Percentiles rank a stretch among this genome's conserved stretches.
These are phyloP conservation scores for Lasioglossum morio DNA, from an alignment of 2,888 invertebrate genomes.

Conservation along the genomic window DNA sequence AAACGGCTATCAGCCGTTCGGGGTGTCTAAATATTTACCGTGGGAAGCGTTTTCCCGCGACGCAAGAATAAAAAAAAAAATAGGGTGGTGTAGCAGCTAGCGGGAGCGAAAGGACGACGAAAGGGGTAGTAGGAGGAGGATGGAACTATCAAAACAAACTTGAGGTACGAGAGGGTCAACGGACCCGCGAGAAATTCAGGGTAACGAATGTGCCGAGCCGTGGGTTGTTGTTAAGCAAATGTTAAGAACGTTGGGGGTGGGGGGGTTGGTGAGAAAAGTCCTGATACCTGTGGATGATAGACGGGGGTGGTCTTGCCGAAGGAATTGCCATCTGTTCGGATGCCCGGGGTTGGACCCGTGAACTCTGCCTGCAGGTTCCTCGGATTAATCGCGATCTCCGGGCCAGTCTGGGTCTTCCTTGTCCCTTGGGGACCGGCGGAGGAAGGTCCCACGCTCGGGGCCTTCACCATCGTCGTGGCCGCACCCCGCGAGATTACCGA, in stretches of 20 bases:
- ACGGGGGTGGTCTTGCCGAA: slow-evolving; percentile 58
- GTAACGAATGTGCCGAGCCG: neutral
- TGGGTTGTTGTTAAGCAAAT: neutral
- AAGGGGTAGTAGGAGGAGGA: neutral
- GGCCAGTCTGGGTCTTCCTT: slow-evolving; percentile 70
- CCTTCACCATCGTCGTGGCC: slow-evolving; percentile 77
- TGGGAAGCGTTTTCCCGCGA: neutral
- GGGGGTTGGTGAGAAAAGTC: neutral
- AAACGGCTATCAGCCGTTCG: neutral
- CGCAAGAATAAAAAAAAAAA: neutral
- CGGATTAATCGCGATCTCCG: slow-evolving; percentile 81
- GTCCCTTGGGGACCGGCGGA: slow-evolving; percentile 59
- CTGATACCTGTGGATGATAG: slow-evolving; percentile 71
- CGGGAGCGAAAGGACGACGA: neutral
- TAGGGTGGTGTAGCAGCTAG: too few species aligned
- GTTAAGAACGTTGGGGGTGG: neutral
- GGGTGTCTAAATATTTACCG: slow-evolving; percentile 6
- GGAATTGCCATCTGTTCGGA: slow-evolving; percentile 58
- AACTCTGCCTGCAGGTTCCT: slow-evolving; percentile 73
- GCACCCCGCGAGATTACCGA: slow-evolving; percentile 65
- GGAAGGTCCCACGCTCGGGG: slow-evolving; percentile 73
- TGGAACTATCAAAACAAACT: neutral
- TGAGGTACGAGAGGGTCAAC: slow-evolving; percentile 11
- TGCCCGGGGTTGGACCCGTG: slow-evolving; percentile 54
- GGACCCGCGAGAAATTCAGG: slow-evolving; percentile 6